Percentiles rank a stretch among this genome's conserved stretches.
These are phyloP conservation scores for Erebia palarica DNA, from an alignment of 2,888 invertebrate genomes.

Conservation along the genomic window DNA sequence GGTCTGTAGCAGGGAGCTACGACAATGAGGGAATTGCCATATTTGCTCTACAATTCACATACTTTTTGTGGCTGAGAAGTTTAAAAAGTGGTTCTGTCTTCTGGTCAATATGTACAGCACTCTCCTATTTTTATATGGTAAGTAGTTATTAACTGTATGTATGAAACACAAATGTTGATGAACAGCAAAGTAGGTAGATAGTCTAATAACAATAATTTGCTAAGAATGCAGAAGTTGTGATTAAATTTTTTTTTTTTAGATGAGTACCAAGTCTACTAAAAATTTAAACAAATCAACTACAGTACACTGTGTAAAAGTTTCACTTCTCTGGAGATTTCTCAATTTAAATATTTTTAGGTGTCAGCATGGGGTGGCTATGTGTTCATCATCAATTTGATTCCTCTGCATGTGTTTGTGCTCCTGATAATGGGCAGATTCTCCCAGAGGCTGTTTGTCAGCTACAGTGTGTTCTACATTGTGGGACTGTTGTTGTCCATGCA, in stretches of 20 bases:
- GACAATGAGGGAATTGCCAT: conserved; percentile 99
- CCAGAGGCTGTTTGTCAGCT: conserved; percentile 95
- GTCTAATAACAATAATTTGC: too few species aligned
- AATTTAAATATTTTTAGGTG: conserved; percentile 81
- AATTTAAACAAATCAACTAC: too few species aligned
- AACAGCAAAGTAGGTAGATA: too few species aligned
- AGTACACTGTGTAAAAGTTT: too few species aligned
- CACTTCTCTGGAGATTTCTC: too few species aligned
- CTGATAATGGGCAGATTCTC: conserved; percentile 98
- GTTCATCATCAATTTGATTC: conserved; percentile 99
- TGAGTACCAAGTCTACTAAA: too few species aligned
- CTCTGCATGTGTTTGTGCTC: conserved; percentile 97
- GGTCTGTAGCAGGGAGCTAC: conserved; percentile 99
- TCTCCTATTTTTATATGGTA: conserved; percentile 99
- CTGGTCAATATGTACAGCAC: conserved; percentile 96
- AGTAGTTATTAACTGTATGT: conserved; percentile 50
- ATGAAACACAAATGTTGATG: neutral
- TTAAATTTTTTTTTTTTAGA: too few species aligned
- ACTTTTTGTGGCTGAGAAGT: conserved; percentile 98
- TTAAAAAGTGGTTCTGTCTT: conserved; percentile 98
- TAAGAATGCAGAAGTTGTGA: too few species aligned
- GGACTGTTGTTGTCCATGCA: conserved; percentile 99
- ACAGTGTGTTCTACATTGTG: conserved; percentile 97
- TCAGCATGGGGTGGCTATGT: conserved; percentile 99
- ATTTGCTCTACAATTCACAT: conserved; percentile 99